A percentile compares a stretch with the other conserved stretches of the same genome.
Conservation (phyloP, 2,888 invertebrate species). For the Pegoplata infirma region DNA sequence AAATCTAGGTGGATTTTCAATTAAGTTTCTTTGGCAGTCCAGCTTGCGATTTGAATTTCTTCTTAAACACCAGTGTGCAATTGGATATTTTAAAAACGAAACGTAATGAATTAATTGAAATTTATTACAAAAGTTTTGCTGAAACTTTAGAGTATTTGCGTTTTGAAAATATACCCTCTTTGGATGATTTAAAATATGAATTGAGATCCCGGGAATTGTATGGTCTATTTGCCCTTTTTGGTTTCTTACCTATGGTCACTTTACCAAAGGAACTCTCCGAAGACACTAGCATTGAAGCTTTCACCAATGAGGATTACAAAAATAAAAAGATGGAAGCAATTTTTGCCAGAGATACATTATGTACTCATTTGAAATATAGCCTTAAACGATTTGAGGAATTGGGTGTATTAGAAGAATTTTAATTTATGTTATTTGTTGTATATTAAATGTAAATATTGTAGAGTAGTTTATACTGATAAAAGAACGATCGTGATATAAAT, state of each 20-base stretch:
- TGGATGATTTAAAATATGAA: constrained; percentile 70
- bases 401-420: constrained; percentile 71
- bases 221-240: constrained; percentile 70
- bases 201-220: constrained; percentile 71
- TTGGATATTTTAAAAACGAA: constrained; percentile 69
- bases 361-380: constrained; percentile 68
- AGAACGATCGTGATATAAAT: too few relatives aligned
- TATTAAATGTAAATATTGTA: neutral
- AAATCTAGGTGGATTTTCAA: constrained; percentile 76
- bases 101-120: constrained; percentile 69
- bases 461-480: too few relatives aligned
- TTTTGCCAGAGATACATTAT: constrained; percentile 68
- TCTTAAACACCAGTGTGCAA: constrained; percentile 75
- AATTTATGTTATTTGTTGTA: too few relatives aligned
- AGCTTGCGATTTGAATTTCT: constrained; percentile 77
- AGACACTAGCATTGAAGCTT: constrained; percentile 68
- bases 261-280: constrained; percentile 69
- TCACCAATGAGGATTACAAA: constrained; percentile 66
- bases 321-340: constrained; percentile 66
- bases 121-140: constrained; percentile 68
- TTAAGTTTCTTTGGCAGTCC: constrained; percentile 74
- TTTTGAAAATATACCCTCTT: constrained; percentile 68
- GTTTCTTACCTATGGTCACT: constrained; percentile 71
- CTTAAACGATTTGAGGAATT: constrained; percentile 70
- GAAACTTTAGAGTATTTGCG: constrained; percentile 69